Evolutionary conservation across 2,888 invertebrate genomes (phyloP).

Genomic region (Lepidochitona cinerea): DNA sequence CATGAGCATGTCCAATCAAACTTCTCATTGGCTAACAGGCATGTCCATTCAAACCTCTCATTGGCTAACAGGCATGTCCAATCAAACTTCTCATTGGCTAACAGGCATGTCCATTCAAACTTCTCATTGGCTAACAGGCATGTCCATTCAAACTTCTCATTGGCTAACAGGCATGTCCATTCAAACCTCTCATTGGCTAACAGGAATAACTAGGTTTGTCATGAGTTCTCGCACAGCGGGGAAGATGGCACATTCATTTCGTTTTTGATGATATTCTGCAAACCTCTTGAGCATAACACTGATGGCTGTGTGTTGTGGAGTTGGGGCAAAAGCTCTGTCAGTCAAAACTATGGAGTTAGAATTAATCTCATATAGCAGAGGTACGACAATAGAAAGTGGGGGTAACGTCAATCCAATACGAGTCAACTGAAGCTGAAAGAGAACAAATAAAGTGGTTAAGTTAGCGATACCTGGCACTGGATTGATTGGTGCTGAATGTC

Average conservation of each 20-base stretch:
- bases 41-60: too few relatives aligned
- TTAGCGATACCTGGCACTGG: too few relatives aligned
- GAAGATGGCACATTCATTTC: constrained; percentile 87
- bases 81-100: too few relatives aligned
- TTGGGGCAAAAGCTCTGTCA: constrained; percentile 62
- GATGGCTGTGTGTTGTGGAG: constrained; percentile 49
- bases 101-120: too few relatives aligned
- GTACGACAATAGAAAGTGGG: constrained; percentile 84
- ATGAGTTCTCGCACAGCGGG: constrained; percentile 92
- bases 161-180: too few relatives aligned
- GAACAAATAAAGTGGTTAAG: too few relatives aligned
- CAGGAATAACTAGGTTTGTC: constrained; percentile 85
- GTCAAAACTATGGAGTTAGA: constrained; percentile 89
- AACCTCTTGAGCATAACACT: constrained; percentile 65
- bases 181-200: constrained; percentile 62
- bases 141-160: too few relatives aligned
- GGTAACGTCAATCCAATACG: constrained; percentile 75
- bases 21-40: too few relatives aligned
- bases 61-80: too few relatives aligned
- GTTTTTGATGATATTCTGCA: constrained; percentile 63
- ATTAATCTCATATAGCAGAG: constrained; percentile 90
- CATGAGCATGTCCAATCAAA: too few relatives aligned
- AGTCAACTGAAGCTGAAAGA: constrained; percentile 81
- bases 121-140: too few relatives aligned
- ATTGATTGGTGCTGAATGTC: too few relatives aligned